Conservation (phyloP, 2,113 vertebrate species). For the Peromyscus californicus region DNA sequence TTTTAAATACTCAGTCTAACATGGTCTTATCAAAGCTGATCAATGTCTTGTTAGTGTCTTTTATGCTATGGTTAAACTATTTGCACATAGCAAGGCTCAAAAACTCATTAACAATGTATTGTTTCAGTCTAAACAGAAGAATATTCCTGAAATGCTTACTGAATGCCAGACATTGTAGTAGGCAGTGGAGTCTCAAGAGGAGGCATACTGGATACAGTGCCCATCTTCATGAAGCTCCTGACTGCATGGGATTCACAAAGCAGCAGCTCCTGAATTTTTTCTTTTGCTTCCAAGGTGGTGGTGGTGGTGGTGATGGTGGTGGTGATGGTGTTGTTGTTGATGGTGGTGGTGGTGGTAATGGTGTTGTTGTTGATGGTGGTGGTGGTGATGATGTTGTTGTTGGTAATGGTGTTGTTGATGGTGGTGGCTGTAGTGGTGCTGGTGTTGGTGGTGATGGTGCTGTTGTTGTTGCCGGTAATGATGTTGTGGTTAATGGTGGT, state of each 20-base stretch:
- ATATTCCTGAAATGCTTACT: neutral
- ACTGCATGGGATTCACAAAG: rapidly evolving
- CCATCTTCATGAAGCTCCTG: neutral
- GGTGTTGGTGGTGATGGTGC: neutral
- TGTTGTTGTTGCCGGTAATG: too few relatives aligned
- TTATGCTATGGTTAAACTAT: too few relatives aligned
- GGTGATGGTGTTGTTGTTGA: rapidly evolving
- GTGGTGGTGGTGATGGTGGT: neutral
- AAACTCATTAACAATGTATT: too few relatives aligned
- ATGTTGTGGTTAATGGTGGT: neutral
- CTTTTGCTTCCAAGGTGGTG: neutral
- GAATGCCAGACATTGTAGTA: neutral
- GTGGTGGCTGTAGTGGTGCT: neutral
- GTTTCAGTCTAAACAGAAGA: neutral
- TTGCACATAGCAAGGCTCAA: neutral
- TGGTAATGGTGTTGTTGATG: neutral
- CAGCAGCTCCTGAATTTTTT: rapidly evolving
- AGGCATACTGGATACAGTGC: rapidly evolving
- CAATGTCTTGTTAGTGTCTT: too few relatives aligned
- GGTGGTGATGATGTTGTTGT: neutral
- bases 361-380: rapidly evolving
- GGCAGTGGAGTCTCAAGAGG: too few relatives aligned
- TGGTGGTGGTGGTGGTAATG: rapidly evolving
- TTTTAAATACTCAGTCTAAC: neutral
- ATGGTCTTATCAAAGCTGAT: neutral